Evolutionary conservation across 1,140 invertebrate genomes (phyloP), one percentile per base, ranked within the genome.

Genomic region (Anastatus disparis): DNA sequence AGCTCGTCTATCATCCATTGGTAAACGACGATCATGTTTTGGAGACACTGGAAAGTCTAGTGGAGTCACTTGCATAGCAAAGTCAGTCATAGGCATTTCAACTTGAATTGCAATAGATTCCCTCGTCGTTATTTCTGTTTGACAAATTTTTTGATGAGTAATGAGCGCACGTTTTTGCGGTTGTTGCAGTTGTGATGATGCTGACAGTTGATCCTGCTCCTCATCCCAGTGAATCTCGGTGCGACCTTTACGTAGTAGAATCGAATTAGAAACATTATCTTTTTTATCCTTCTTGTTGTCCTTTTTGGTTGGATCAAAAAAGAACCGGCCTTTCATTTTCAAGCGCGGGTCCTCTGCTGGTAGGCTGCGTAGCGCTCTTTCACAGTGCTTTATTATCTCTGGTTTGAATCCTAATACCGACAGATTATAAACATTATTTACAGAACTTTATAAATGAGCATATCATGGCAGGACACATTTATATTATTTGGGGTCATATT

Each of bases 301-400:
- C 3, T 79, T 76, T n/a, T 79, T 79, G 0, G n/a, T 48, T 13
- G 83, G 78, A 58, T 85, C 80, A 31, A 77, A 86, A 65, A 86
- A 86, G 66, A 86, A 86, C 35, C 85, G 78, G 6, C 85, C 85
- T 20, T 80, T 85, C 79, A 84, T 83, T 46, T 83, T 85, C 42
- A 86, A 76, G n/a, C 85, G 79, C 7, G 80, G 83, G 74, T 86
- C 85, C 68, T 86, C 85, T 0, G 74, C 48, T 6, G 84, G 84
- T 29, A 86, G 75, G 22, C 83, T 80, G 8, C 79, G 79, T 1
- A 86, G 55, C 0, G 84, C 85, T 22, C 77, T 76, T 67, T 85
- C 84, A 58, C 85, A 85, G 24, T 84, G 78, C 22, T 78, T 81
- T 42, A 85, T 75, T 65, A 86, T 82, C 76, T 86, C 85, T 17